Evolutionary conservation across 2,113 vertebrate species (phyloP), one percentile per base, ranked within the genome.

Genomic region (Ahaetulla prasina): DNA sequence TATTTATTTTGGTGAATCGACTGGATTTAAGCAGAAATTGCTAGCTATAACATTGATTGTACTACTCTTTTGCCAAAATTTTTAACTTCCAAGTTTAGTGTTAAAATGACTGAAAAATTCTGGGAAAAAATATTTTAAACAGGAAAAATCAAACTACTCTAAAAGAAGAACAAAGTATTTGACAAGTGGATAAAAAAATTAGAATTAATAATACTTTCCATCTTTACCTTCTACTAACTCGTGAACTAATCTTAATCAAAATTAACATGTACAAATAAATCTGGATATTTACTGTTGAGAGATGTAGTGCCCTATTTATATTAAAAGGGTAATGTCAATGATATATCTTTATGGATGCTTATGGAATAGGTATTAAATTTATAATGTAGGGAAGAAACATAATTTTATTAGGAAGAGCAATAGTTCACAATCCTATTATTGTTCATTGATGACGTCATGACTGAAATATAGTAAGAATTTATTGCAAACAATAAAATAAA

Each of bases 361-460:
- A 97, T 97, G 97, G 97, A 96, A 97, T 97, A 97, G 96, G 97
- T 95, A 93, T 96, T 97, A 97, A 97, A 98, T 97, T 97, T 97
- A 98, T 96, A 96, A 95, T 94, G 93, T 45, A 94, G 93, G 94
- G 87, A 96, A 97, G 96, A 96, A 96, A 96, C 97, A 96, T 97
- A 96, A 97, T 96, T 97, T 97, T 96, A 96, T 97, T 96, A 96
- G 96, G 95, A 97, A 96, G 97, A 97, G 95, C 97, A 96, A 94
- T 97, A 95, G 97, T 97, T 97, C 96, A 96, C 95, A 96, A 96
- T 96, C 97, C 96, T 97, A 95, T 97, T 97, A 97, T 97, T 97
- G 96, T 97, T 97, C 96, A 96, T 97, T 96, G 95, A 96, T 97
- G 97, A 97, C 94, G 92, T 97, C 97, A 97, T 96, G 90, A 87